Percentiles rank a stretch among this genome's conserved stretches.
phyloP scores from a whole-genome alignment of 2,888 invertebrate genomes.

The Tipula unca region DNA sequence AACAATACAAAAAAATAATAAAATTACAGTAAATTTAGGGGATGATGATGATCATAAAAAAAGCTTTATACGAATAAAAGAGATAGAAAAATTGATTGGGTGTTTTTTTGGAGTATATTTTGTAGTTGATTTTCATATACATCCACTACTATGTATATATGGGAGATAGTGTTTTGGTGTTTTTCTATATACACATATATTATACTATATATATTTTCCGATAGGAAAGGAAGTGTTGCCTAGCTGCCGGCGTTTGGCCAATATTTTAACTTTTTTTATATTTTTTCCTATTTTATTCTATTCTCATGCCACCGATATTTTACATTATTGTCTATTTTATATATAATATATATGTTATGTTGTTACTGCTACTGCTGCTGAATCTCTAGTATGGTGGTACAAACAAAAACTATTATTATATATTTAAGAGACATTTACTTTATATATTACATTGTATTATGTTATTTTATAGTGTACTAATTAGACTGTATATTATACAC shows the following conservation, averaged over 20 bases:
- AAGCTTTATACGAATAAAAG: constrained; percentile 8
- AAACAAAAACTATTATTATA: not conserved
- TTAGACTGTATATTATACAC: not conserved
- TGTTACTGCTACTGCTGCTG: not conserved
- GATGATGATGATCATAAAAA: not conserved
- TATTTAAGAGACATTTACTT: not conserved
- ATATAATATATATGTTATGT: not conserved
- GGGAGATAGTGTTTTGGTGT: not conserved
- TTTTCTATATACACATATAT: not conserved
- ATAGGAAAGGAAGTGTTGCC: constrained; percentile 24
- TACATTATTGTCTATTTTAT: not conserved
- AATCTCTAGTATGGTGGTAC: not conserved
- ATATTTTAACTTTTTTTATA: constrained; percentile 20
- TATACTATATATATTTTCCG: not conserved
- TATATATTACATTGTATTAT: not conserved
- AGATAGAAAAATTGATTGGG: constrained; percentile 14
- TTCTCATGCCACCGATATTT: not conserved
- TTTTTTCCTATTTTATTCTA: not conserved
- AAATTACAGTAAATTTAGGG: constrained; percentile 14
- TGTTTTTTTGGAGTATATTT: constrained; percentile 9
- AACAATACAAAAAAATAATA: constrained; percentile 14
- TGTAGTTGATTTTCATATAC: constrained; percentile 3
- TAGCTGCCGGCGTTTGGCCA: constrained; percentile 26
- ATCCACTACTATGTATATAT: not conserved
- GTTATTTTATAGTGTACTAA: not conserved